Evolutionary conservation across 2,888 invertebrate species (phyloP).

Genomic region (Lissocephala sabroskyi): DNA sequence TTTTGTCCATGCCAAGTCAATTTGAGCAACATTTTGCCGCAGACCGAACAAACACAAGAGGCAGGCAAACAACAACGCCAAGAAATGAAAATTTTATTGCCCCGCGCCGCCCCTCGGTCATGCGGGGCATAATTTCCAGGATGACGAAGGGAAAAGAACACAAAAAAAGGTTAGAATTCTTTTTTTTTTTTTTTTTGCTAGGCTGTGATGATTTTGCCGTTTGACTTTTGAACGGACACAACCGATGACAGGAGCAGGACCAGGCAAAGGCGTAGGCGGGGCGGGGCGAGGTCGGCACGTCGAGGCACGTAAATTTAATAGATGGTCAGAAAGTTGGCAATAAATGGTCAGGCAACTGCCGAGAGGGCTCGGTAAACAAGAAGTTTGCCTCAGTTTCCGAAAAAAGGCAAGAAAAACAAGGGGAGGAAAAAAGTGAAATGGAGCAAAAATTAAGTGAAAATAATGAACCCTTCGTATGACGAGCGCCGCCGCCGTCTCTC

Average conservation of each 20-base stretch:
- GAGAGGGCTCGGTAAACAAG: neutral
- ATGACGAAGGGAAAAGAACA: conserved; percentile 3
- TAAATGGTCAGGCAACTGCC: too few relatives aligned
- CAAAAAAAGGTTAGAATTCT: conserved; percentile 4
- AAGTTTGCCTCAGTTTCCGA: neutral
- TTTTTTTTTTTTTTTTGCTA: conserved; percentile 11
- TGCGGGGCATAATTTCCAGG: too few relatives aligned
- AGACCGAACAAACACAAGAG: conserved; percentile 18
- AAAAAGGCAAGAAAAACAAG: conserved; percentile 2
- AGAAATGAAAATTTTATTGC: too few relatives aligned
- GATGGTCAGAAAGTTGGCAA: conserved; percentile 20
- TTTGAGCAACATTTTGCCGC: conserved; percentile 38
- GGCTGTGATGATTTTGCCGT: conserved; percentile 54
- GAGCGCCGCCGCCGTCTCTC: too few relatives aligned
- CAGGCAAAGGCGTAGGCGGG: too few relatives aligned
- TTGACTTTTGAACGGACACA: conserved; percentile 29
- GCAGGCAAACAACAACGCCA: conserved; percentile 13
- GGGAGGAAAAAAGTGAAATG: neutral
- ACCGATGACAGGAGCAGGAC: too few relatives aligned
- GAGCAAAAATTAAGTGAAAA: too few relatives aligned
- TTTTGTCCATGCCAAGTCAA: conserved; percentile 42
- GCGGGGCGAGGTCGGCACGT: too few relatives aligned
- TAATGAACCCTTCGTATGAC: conserved; percentile 1
- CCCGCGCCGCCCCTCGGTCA: too few relatives aligned
- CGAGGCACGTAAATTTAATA: conserved; percentile 45